Evolutionary conservation across 2,888 invertebrate genomes (phyloP).

Genomic region (Xiphydria camelus): DNA sequence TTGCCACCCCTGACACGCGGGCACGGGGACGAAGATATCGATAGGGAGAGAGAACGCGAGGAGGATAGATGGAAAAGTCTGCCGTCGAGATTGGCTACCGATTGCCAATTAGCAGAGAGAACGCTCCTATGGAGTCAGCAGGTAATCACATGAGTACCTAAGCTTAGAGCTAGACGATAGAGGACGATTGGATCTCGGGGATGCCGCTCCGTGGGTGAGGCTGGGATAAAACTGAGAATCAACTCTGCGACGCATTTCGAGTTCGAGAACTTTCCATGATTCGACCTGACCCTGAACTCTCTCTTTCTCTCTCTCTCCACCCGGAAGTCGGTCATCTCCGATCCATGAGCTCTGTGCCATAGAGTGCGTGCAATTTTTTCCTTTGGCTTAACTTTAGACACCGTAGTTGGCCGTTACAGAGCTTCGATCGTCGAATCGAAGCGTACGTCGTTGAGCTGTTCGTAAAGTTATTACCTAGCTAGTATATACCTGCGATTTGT

Average conservation of each 20-base stretch:
- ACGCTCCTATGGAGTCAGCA: slow-evolving; percentile 53
- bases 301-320: too few relatives aligned
- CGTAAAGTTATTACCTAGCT: slow-evolving; percentile 17
- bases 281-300: too few relatives aligned
- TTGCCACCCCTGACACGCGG: slow-evolving; percentile 71
- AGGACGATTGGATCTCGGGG: slow-evolving; percentile 11
- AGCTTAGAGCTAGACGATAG: slow-evolving; percentile 9
- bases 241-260: too few relatives aligned
- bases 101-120: slow-evolving; percentile 51
- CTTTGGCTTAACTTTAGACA: background rate
- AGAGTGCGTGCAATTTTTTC: background rate
- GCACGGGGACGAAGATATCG: slow-evolving; percentile 42
- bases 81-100: slow-evolving; percentile 50
- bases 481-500: slow-evolving; percentile 40
- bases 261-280: too few relatives aligned
- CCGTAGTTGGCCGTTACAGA: too few relatives aligned
- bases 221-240: too few relatives aligned
- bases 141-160: slow-evolving; percentile 44
- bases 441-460: background rate
- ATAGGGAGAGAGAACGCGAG: slow-evolving; percentile 45
- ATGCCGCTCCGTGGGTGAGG: too few relatives aligned
- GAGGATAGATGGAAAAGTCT: slow-evolving; percentile 54
- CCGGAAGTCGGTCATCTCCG: slow-evolving; percentile 11
- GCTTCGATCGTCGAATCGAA: too few relatives aligned
- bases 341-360: slow-evolving; percentile 3